Evolutionary conservation across 2,113 vertebrate genomes (phyloP).

Genomic region (Hippopotamus amphibius): DNA sequence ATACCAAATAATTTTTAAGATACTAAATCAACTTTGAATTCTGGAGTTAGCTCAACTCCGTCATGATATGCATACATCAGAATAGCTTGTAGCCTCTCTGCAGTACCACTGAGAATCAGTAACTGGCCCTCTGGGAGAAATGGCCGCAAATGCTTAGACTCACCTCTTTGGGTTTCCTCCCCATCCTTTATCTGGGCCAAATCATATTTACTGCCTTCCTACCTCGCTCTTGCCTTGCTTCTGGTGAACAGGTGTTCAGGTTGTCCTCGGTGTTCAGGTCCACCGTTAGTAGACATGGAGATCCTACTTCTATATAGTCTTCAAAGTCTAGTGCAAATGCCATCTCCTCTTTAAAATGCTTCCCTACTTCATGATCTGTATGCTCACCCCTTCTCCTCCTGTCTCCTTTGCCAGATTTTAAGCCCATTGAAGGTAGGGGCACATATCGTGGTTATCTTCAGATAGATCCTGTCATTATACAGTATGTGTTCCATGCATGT

Average conservation of each 20-base stretch:
- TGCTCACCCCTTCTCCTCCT: background rate
- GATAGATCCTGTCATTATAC: too few relatives aligned
- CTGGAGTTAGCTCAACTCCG: background rate
- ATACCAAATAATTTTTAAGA: background rate
- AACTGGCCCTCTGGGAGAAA: background rate
- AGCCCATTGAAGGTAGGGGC: background rate
- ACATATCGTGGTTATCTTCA: too few relatives aligned
- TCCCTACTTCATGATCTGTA: background rate
- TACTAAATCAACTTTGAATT: background rate
- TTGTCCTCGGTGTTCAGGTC: too few relatives aligned
- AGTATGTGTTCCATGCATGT: too few relatives aligned
- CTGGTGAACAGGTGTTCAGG: too few relatives aligned
- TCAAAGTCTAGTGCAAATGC: background rate
- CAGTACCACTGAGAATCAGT: background rate
- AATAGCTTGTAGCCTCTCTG: too few relatives aligned
- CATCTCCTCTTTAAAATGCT: background rate
- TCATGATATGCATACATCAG: background rate
- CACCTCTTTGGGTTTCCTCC: background rate
- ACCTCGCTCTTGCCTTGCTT: background rate
- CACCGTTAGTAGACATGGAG: too few relatives aligned
- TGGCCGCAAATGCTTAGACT: background rate
- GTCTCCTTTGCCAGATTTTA: background rate
- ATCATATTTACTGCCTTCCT: too few relatives aligned
- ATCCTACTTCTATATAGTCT: background rate
- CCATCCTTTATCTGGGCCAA: background rate